These are phyloP conservation scores for Siniperca chuatsi DNA, from an alignment of 2,113 vertebrate species.

Conservation along the genomic window DNA sequence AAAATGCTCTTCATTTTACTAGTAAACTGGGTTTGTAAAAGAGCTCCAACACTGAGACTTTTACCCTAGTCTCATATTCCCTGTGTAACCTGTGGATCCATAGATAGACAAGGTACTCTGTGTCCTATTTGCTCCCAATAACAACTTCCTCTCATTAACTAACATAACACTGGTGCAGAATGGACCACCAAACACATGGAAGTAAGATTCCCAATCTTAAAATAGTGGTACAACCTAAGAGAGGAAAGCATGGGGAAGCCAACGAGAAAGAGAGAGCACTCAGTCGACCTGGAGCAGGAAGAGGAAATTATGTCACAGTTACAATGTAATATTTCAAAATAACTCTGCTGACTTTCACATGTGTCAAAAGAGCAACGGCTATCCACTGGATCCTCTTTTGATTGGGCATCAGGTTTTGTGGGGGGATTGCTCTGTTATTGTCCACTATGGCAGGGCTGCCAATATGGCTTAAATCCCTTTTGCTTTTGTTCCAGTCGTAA, in stretches of 20 bases:
- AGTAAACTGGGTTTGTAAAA: conserved; percentile 9
- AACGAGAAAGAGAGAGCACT: conserved; percentile 58
- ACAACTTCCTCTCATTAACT: conserved; percentile 53
- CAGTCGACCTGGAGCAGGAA: conserved; percentile 70
- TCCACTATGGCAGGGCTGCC: conserved; percentile 14
- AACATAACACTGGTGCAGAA: conserved; percentile 55
- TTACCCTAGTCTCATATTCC: conserved; percentile 18
- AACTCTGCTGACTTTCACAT: conserved; percentile 71
- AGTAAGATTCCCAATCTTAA: conserved; percentile 71
- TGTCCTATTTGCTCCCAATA: conserved; percentile 32
- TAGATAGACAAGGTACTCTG: conserved; percentile 12
- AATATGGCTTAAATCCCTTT: conserved; percentile 56
- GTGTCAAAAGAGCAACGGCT: conserved; percentile 54
- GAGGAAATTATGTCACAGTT: conserved; percentile 77
- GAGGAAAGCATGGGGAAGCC: conserved; percentile 64
- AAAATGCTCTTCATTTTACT: conserved; percentile 15
- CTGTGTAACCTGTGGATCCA: conserved; percentile 45
- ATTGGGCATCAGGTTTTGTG: conserved; percentile 32
- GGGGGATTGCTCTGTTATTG: not conserved
- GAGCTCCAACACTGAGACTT: not conserved
- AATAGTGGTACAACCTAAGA: conserved; percentile 65
- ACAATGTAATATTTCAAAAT: conserved; percentile 78
- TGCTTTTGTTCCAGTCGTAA: conserved; percentile 29
- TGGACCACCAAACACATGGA: conserved; percentile 46
- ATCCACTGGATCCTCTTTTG: conserved; percentile 46